A percentile compares a stretch with the other conserved stretches of the same genome.
Evolutionary conservation across 2,888 invertebrate species (phyloP).

Genomic region (Busseola fusca): DNA sequence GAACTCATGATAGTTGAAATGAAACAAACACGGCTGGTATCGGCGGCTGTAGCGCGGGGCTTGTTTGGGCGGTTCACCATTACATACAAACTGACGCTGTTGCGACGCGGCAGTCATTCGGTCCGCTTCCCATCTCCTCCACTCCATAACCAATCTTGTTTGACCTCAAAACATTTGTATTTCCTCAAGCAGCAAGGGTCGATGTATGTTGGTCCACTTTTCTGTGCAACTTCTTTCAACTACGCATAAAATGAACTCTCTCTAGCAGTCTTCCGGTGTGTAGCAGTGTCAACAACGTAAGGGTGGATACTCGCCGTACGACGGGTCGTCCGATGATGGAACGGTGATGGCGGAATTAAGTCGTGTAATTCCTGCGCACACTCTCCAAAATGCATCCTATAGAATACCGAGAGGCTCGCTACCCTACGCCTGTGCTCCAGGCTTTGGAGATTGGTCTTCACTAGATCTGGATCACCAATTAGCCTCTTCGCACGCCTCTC

Average conservation of each 20-base stretch:
- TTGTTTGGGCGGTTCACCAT: conserved; percentile 58
- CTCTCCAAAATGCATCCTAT: too few relatives aligned
- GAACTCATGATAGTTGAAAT: conserved; percentile 52
- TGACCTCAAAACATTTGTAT: conserved; percentile 44
- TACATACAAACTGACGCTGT: conserved; percentile 50
- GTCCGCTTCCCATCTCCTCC: conserved; percentile 30
- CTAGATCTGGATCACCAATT: too few relatives aligned
- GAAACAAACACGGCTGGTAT: conserved; percentile 47
- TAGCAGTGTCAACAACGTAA: too few relatives aligned
- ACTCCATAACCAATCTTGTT: conserved; percentile 29
- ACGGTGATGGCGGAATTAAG: too few relatives aligned
- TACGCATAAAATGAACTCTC: conserved; percentile 18
- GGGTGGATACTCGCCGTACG: too few relatives aligned
- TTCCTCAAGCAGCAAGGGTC: conserved; percentile 28
- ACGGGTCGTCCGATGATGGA: too few relatives aligned
- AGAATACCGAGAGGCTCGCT: too few relatives aligned
- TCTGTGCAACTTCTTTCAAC: conserved; percentile 34
- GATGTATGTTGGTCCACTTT: conserved; percentile 7
- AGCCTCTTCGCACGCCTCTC: too few relatives aligned
- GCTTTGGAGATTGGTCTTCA: too few relatives aligned
- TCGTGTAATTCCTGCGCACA: too few relatives aligned
- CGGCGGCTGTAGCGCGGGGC: conserved; percentile 54
- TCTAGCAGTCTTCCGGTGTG: conserved; percentile 21
- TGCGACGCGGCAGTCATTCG: conserved; percentile 62
- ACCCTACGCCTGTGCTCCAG: too few relatives aligned